Evolutionary conservation across 2,113 vertebrate genomes (phyloP), one percentile per base, ranked within the genome.

Genomic region (Oplegnathus fasciatus): DNA sequence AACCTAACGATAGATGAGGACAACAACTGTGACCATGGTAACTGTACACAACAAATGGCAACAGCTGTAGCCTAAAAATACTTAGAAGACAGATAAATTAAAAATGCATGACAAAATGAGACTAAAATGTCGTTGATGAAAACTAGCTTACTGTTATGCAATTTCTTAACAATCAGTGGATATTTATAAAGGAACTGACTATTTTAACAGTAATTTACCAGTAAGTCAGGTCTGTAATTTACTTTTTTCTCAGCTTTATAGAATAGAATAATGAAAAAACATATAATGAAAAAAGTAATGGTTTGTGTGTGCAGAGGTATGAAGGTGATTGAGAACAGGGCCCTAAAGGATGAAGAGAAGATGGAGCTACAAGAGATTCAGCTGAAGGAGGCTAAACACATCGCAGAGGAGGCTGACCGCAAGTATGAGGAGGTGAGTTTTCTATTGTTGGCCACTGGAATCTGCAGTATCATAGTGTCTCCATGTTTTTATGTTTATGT

Each of bases 321-420:
- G 96, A 96, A 96, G 89, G 95, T 96, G 62, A 96, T 96, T 80
- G 96, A 96, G 88, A 96, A 96, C 91, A 86, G 96, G 58, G 95
- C 96, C 22, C 90, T 94, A 32, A 96, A 96, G 79, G 96, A 96
- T 87, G 96, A 96, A 83, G 96, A 96, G 86, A 96, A 96, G 86
- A 96, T 96, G 95, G 96, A 96, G 90, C 91, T 96, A 4, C 96
- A 96, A 93, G 96, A 96, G 93, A 95, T 96, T 32, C 96, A 96
- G 89, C 93, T 96, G 55, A 96, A 96, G 78, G 96, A 96, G 77
- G 96, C 96, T 30, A 96, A 96, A 89, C 96, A 96, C 92, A 96
- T 96, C 9, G 96, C 96, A 50, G 95, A 96, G 86, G 96, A 96
- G 70, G 90, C 96, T 0, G 96, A 96, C 86, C 95, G 95, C 89